Conservation (phyloP, 2,797 vertebrate genomes). For the Betta splendens region DNA sequence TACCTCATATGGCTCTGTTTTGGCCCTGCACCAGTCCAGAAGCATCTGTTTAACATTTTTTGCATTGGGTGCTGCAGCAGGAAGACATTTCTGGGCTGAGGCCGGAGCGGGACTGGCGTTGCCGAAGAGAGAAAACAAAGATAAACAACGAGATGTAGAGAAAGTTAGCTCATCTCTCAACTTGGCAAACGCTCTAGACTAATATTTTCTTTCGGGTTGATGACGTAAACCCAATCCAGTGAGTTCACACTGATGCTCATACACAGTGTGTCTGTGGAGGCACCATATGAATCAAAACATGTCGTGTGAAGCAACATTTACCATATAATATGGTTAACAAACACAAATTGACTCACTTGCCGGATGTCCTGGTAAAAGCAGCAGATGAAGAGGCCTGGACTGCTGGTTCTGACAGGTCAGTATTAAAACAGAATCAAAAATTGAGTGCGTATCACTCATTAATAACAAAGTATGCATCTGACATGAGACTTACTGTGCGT, state of each 20-base stretch:
- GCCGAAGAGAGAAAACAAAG: conserved; percentile 65
- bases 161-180: conserved; percentile 14
- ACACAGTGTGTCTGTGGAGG: not conserved
- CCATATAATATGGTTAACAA: conserved; percentile 1
- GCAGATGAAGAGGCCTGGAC: conserved; percentile 70
- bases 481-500: conserved; percentile 65
- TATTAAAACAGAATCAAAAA: conserved; percentile 44
- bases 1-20: conserved; percentile 96
- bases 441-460: not conserved
- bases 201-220: not conserved
- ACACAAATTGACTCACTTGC: conserved; percentile 81
- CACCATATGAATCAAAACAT: not conserved
- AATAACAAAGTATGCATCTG: too few relatives aligned
- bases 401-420: conserved; percentile 68
- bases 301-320: not conserved
- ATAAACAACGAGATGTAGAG: not conserved
- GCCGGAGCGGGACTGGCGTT: conserved; percentile 65
- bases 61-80: conserved; percentile 86
- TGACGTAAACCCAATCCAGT: not conserved
- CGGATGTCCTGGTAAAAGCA: conserved; percentile 79
- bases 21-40: conserved; percentile 96
- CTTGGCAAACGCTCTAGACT: not conserved
- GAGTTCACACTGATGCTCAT: not conserved
- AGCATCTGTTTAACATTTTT: conserved; percentile 99
- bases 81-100: conserved; percentile 79